Evolutionary conservation across 2,888 invertebrate genomes (phyloP), one percentile per base, ranked within the genome.

Genomic region (Antitype chi): DNA sequence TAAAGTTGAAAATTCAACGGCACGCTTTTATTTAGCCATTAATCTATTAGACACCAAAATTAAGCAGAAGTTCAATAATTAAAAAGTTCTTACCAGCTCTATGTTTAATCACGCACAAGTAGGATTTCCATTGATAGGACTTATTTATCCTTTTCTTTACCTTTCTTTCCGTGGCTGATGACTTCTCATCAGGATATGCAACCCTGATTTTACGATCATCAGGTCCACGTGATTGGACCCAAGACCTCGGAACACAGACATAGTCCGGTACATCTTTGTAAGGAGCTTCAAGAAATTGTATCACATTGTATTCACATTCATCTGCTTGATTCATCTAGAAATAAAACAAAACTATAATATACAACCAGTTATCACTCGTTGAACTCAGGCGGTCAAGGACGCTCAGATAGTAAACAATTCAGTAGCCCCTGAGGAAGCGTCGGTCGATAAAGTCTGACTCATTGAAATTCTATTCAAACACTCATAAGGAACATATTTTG

Each of bases 241-340:
- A 72, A 43, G 70, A 70, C 0, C 5, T 70, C 53, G 70, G 70
- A 38, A 72, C 72, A 70, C 70, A 72, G 28, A 70, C 72, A 53
- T 53, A 70, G 23, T 70, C 53, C 20, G 43, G 43, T 53, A 72
- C 17, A 53, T 53, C 43, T 47, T 72, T 53, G 43, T 53, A 70
- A 23, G 70, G 49, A 13, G 25, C 20, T 71, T 71, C 49, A 20
- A 25, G 9, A 38, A 72, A 70, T 70, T 72, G 72, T 43, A 72
- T 43, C 38, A 72, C 72, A 53, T 69, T 23, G 43, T 25, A 72
- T 25, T 53, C 15, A 43, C 1, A 25, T 43, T 53, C 53, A 13
- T 25, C 55, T 7, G 4, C 20, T 53, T 23, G 17, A 38, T 1
- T 70, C 70, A 72, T 72, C 72, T 72, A 53, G 8, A 70, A 72